A percentile compares a stretch with the other conserved stretches of the same genome.
phyloP scores from a whole-genome alignment of 2,113 vertebrate species.

The Phyllopteryx taeniolatus region DNA sequence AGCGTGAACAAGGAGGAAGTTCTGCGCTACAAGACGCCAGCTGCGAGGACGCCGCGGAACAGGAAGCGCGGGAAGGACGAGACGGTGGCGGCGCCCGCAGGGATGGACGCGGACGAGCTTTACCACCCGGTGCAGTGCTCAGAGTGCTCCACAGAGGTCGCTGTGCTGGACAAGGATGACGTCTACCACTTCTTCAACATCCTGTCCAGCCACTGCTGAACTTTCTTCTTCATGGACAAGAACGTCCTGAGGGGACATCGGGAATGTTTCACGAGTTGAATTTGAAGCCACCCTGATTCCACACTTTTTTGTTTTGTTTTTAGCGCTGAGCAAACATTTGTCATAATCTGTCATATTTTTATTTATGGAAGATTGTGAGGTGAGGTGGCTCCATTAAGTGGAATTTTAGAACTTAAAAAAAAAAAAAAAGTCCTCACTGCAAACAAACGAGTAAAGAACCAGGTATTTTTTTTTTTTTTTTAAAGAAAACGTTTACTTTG shows the following conservation, averaged over 20 bases:
- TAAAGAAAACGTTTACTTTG: background rate
- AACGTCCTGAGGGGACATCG: background rate
- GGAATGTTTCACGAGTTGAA: background rate
- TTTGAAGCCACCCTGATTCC: no score
- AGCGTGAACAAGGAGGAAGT: slow-evolving; percentile 84
- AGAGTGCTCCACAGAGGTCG: slow-evolving; percentile 91
- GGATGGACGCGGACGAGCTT: slow-evolving; percentile 76
- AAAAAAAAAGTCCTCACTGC: background rate
- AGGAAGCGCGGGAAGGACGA: slow-evolving; percentile 33
- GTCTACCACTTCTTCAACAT: slow-evolving; percentile 97
- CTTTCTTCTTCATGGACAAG: background rate
- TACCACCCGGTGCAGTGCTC: slow-evolving; percentile 90
- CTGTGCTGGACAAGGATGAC: slow-evolving; percentile 91
- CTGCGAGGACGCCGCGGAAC: slow-evolving; percentile 60
- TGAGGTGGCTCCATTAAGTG: background rate
- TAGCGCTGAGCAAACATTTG: no score
- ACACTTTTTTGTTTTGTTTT: background rate
- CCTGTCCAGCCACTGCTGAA: slow-evolving; percentile 85
- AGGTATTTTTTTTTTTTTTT: background rate
- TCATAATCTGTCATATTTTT: background rate
- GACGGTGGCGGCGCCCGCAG: slow-evolving; percentile 34
- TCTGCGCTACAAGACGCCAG: slow-evolving; percentile 77
- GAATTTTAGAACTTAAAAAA: background rate
- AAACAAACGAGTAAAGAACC: background rate
- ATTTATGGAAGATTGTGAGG: background rate